Evolutionary conservation across 2,888 invertebrate species (phyloP), one percentile per base, ranked within the genome.

Genomic region (Megastigmus dorsalis): DNA sequence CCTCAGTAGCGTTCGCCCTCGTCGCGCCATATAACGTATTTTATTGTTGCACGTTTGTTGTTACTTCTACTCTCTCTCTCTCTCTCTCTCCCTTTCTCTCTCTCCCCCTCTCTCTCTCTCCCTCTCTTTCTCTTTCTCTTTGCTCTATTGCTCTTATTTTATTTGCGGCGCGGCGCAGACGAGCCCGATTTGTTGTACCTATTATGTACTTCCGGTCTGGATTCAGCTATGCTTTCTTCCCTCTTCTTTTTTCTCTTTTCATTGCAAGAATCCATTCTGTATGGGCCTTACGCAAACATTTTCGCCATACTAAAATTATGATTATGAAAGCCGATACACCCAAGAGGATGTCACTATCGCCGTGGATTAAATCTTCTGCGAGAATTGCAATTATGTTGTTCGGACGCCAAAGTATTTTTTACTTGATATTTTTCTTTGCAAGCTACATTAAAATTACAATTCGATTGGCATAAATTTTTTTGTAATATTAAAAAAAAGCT

Each of bases 181-280:
- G 45, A 54, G 43, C 48, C n/a, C 54, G 50, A 73, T 67, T 73
- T 73, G 54, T 67, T 73, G 62, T 54, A 55, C 55, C 59, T 30
- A 73, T 73, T 73, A 73, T 54, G 43, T 67, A 62, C 54, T 67
- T 55, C 43, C 48, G 38, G 7, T n/a, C 20, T 33, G 38, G 26
- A 30, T 30, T 36, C n/a, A n/a, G 48, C 57, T 63, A n/a, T n/a
- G n/a, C 33, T 41, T 60, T 36, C 41, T 28, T 20, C 26, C 20
- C 10, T 26, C 15, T 28, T 63, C 30, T 15, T 50, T 15, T 50
- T 50, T 62, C 33, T 41, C 13, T 9, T 6, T 20, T 41, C 23
- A 7, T 43, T 15, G n/a, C n/a, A n/a, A n/a, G n/a, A n/a, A n/a
- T n/a, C n/a, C n/a, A n/a, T n/a, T n/a, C n/a, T n/a, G n/a, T n/a